These are phyloP conservation scores for Gastrophysa polygoni DNA, from an alignment of 2,888 invertebrate genomes.

Conservation along the genomic window DNA sequence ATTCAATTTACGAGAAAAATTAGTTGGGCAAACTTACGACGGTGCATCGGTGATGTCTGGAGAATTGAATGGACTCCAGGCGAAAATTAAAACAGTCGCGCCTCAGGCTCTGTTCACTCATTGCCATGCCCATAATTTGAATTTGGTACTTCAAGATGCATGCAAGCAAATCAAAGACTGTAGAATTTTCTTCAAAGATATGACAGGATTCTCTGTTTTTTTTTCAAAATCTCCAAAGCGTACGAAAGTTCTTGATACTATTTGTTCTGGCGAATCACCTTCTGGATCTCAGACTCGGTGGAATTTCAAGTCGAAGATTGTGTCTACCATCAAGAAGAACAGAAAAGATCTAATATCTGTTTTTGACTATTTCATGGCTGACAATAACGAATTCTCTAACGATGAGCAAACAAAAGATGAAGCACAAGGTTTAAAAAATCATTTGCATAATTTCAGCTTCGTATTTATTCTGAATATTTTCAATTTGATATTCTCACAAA, in stretches of 20 bases:
- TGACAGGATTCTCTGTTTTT: conserved; percentile 31
- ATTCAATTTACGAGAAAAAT: conserved; percentile 28
- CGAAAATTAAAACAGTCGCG: conserved; percentile 28
- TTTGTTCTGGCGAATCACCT: no score
- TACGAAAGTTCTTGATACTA: conserved; percentile 22
- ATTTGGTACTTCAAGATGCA: conserved; percentile 37
- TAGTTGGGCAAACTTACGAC: conserved; percentile 47
- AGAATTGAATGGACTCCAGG: no score
- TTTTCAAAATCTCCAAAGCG: conserved; percentile 39
- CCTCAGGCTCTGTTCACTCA: conserved; percentile 40
- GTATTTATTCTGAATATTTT: not conserved
- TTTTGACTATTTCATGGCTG: no score
- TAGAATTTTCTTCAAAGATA: conserved; percentile 34
- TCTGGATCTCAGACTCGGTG: no score
- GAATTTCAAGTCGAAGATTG: no score
- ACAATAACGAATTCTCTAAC: no score
- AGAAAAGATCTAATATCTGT: no score
- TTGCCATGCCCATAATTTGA: conserved; percentile 41
- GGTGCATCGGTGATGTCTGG: conserved; percentile 33
- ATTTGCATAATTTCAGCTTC: no score
- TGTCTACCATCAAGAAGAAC: no score
- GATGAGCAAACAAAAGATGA: no score
- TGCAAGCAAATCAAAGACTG: conserved; percentile 24
- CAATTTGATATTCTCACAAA: not conserved
- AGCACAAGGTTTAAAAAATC: no score